phyloP scores from a whole-genome alignment of 2,888 invertebrate species.

The Sepioteuthis lessoniana region DNA sequence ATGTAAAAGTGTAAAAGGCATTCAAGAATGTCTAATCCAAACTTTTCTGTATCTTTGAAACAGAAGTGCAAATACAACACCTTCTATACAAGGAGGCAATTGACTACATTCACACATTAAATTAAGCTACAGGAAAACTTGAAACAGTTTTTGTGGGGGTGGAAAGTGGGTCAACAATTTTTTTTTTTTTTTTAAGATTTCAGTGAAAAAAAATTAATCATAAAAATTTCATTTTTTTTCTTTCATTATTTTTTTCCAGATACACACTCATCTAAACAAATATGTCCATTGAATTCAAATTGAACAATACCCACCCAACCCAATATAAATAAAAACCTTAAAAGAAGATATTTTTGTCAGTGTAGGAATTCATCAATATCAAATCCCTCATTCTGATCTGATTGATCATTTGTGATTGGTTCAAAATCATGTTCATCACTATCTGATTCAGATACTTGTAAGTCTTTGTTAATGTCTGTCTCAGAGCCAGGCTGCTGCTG shows the following conservation, averaged over 20 bases:
- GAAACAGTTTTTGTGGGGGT: neutral
- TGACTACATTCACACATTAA: neutral
- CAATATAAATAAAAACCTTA: neutral
- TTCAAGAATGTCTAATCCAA: neutral
- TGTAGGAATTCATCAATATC: slow-evolving; percentile 68
- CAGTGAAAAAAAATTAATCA: neutral
- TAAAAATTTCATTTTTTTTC: no score
- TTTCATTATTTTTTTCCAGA: neutral
- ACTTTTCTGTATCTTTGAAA: neutral
- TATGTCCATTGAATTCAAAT: neutral
- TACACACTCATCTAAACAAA: neutral
- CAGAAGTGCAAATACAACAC: neutral
- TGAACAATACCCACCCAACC: neutral
- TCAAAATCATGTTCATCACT: slow-evolving; percentile 60
- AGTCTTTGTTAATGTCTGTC: slow-evolving; percentile 83
- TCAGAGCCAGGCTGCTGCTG: slow-evolving; percentile 52
- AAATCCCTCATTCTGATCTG: slow-evolving; percentile 65
- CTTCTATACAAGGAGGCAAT: neutral
- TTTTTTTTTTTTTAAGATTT: neutral
- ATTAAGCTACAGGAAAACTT: neutral
- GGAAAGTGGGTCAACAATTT: neutral
- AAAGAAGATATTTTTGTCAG: slow-evolving; percentile 35
- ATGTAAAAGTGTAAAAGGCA: neutral
- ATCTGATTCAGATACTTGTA: slow-evolving; percentile 86
- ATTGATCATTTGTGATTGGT: slow-evolving; percentile 54